phyloP scores from a whole-genome alignment of 2,797 vertebrate species.

The Poecilia wingei region DNA sequence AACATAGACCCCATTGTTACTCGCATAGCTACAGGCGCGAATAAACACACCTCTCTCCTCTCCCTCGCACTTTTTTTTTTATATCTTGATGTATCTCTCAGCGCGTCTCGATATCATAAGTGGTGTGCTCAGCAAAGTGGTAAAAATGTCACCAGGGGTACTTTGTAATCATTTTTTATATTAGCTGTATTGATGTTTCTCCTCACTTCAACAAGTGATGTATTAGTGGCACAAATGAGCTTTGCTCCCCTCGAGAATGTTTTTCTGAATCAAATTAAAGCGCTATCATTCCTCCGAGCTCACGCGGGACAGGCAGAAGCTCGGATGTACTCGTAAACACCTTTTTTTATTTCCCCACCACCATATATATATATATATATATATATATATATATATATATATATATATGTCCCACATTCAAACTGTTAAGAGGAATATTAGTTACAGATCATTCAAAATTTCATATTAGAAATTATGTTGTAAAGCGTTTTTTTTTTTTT shows the following conservation, averaged over 20 bases:
- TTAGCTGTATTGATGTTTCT: constrained; percentile 76
- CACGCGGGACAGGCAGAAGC: constrained; percentile 49
- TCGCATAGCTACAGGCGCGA: constrained; percentile 19
- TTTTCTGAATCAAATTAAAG: constrained; percentile 55
- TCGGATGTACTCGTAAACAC: constrained; percentile 68
- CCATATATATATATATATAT: constrained; percentile 7
- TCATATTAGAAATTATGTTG: constrained; percentile 59
- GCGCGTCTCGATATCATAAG: constrained; percentile 53
- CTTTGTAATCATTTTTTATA: constrained; percentile 79
- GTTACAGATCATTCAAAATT: constrained; percentile 52
- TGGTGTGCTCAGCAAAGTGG: constrained; percentile 73
- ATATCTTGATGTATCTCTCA: constrained; percentile 43
- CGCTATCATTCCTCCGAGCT: constrained; percentile 50
- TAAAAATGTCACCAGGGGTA: constrained; percentile 72
- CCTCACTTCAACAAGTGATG: constrained; percentile 73
- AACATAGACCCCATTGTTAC: constrained; percentile 34
- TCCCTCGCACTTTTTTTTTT: constrained; percentile 12
- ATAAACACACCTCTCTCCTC: constrained; percentile 19
- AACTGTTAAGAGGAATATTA: constrained; percentile 52
- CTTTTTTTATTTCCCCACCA: constrained; percentile 60
- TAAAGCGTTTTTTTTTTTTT: constrained; percentile 34
- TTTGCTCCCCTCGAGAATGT: constrained; percentile 51
- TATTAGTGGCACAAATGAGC: constrained; percentile 69
- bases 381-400: constrained; percentile 23
- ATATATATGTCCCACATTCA: constrained; percentile 41